Base-by-base conservation (phyloP, 2,888 invertebrate genomes). In the Timema podura region DNA sequence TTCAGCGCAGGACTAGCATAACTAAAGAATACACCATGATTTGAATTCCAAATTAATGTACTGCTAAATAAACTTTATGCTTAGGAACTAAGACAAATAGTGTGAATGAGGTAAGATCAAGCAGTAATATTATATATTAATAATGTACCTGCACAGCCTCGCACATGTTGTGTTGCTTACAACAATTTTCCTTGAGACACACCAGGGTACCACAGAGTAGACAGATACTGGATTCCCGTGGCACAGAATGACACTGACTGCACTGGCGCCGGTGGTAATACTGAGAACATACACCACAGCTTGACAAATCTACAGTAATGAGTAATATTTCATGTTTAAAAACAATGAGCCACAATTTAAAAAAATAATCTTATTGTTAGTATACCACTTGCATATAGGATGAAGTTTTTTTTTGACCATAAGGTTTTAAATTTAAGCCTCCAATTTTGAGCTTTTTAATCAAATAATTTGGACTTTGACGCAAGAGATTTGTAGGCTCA, bases 261-360 rank as follows among this genome's bases (percentile, higher is more conserved):
- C 98, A 98, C 73, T 90, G 89, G 76, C 92, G 87, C 81, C 93
- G 91, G 81, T 96, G 95, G 83, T 96, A 98, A 84, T 92, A 93
- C 89, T 93, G 79, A 16, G 30, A 82, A 77, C 74, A 76, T 76
- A 67, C 13, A 69, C 49, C 67, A 48, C 44, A 71, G 66, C 45
- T 13, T 66, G 13, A 48, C n/a, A 7, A 15, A 15, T 66, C 44
- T 68, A 66, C 64, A 66, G 57, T 30, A 30, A 30, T 30, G 30
- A 30, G 30, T 30, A 30, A 30, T 30, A 30, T 30, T 30, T 30
- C 30, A 30, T 30, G 30, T 30, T 30, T 16, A 10, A 8, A 16
- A 47, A 44, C 16, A 46, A 13, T 16, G 46, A 48, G 65, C 59
- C 6, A 54, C n/a, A n/a, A n/a, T n/a, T n/a, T n/a, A n/a, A n/a